Conservation (phyloP, 2,797 vertebrate species). For the Syngnathus rostellatus region DNA sequence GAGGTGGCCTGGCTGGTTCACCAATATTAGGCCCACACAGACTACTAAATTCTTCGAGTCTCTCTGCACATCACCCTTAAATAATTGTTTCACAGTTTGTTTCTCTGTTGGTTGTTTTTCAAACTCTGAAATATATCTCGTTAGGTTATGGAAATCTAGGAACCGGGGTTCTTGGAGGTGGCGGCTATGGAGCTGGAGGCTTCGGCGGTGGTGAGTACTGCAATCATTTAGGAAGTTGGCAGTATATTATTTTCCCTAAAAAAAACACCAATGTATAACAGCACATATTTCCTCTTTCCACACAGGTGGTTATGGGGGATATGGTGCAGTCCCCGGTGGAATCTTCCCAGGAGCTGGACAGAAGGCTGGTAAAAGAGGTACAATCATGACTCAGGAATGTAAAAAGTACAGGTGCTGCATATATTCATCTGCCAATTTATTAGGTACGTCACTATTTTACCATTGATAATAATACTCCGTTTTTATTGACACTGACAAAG, state of each 20-base stretch:
- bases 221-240: neutral
- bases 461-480: too few species aligned
- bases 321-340: slow-evolving; percentile 49
- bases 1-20: neutral
- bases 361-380: slow-evolving; percentile 74
- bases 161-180: slow-evolving; percentile 35
- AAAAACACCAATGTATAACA: neutral
- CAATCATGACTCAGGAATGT: neutral
- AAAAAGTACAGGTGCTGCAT: neutral
- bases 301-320: slow-evolving; percentile 61
- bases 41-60: neutral
- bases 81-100: neutral
- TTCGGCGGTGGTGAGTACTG: slow-evolving; percentile 37
- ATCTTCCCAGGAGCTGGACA: slow-evolving; percentile 55
- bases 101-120: neutral
- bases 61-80: too few species aligned
- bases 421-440: neutral
- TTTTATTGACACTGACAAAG: too few species aligned
- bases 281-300: neutral
- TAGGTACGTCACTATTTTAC: neutral
- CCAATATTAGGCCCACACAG: neutral
- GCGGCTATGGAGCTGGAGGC: slow-evolving; percentile 31
- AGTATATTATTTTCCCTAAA: neutral
- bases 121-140: neutral
- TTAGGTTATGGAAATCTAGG: slow-evolving; percentile 63